Evolutionary conservation across 2,888 invertebrate genomes (phyloP), one percentile per base, ranked within the genome.

Genomic region (Dichetophora obliterata): DNA sequence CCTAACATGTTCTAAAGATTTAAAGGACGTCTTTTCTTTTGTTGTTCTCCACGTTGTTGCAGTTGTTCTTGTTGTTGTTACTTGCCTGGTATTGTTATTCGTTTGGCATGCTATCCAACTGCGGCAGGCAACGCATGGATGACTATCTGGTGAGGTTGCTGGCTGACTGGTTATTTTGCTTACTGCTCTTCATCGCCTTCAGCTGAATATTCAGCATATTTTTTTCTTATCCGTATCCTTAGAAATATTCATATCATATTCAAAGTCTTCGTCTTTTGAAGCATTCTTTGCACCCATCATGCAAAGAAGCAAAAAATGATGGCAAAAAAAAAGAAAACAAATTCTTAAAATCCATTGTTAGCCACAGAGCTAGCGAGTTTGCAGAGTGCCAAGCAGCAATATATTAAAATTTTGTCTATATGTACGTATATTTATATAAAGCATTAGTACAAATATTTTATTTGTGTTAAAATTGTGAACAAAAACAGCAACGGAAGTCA

Each of bases 191-290:
- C 27, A 16, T 52, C 54, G 19, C 27, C 9, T 43, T 52, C 27
- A 16, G 69, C 54, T 52, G 69, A 34, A 70, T 31, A 52, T 22
- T 24, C 22, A 11, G 37, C 14, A 19, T 43, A 11, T 50, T 31
- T 14, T 16, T 8, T 31, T 69, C 24, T 52, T 69, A 11, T 27
- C 50, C 48, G 24, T 59, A 72, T 72, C 72, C 50, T 72, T 72
- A 72, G 48, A 72, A 43, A 72, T 72, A 48, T 72, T 72, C 72
- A 59, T 72, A 61, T 72, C 19, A 59, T 43, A 59, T 54, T 52
- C 69, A 43, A 43, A 43, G 43, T 43, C 43, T 43, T 43, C 43
- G 14, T 43, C 43, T 43, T 43, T 43, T 43, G 43, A 63, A 63
- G 63, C 34, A 34, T 63, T 63, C 34, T n/a, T 54, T 34, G 24